Percentiles rank a stretch among this genome's conserved stretches.
Evolutionary conservation across 2,888 invertebrate genomes (phyloP).

Genomic region (Drosophila parthenogenetica): DNA sequence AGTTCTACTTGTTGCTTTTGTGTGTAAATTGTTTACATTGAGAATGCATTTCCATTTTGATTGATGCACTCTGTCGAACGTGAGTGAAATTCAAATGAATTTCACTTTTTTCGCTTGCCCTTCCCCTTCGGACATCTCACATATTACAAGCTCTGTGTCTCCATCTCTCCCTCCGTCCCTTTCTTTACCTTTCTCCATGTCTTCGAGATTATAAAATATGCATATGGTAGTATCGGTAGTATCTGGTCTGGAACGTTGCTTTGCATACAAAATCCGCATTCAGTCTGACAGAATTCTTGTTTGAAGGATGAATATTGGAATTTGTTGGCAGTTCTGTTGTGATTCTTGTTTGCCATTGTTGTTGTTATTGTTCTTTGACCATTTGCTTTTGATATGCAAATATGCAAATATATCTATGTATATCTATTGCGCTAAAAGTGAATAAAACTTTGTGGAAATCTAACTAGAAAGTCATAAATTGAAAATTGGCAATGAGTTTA

Average conservation of each 20-base stretch:
- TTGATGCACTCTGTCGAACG: constrained; percentile 74
- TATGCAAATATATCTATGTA: constrained; percentile 2
- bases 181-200: constrained; percentile 19
- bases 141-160: constrained; percentile 3
- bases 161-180: constrained; percentile 5
- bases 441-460: constrained; percentile 31
- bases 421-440: constrained; percentile 33
- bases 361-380: constrained; percentile 16
- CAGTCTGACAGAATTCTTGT: constrained; percentile 65
- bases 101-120: constrained; percentile 57
- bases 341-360: constrained; percentile 8
- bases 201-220: constrained; percentile 57
- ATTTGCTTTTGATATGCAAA: constrained; percentile 67
- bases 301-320: constrained; percentile 33
- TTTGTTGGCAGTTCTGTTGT: constrained; percentile 15
- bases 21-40: constrained; percentile 37
- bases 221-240: constrained; percentile 39
- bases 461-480: constrained; percentile 23
- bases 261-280: constrained; percentile 62
- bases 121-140: not conserved
- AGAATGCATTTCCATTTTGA: constrained; percentile 68
- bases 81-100: constrained; percentile 72
- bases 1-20: constrained; percentile 19
- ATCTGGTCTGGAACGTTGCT: constrained; percentile 39
- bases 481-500: constrained; percentile 37